Percentiles rank a stretch among this genome's conserved stretches.
phyloP scores from a whole-genome alignment of 2,888 invertebrate species.

The Lepidochrysops patricia region DNA sequence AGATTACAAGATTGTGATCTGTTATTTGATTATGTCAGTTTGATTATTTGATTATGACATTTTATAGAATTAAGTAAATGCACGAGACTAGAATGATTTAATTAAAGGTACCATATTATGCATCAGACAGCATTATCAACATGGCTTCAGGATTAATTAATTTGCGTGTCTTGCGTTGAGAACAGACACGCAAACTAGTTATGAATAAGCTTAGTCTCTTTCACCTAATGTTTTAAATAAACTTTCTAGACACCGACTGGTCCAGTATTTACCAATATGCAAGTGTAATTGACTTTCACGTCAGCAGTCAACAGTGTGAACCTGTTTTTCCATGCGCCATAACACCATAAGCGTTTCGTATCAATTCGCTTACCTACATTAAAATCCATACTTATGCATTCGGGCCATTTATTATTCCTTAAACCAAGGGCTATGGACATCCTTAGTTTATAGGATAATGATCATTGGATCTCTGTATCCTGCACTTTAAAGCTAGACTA shows the following conservation, averaged over 20 bases:
- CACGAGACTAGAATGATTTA: background rate
- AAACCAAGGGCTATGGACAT: too few species aligned
- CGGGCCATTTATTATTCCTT: too few species aligned
- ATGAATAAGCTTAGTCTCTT: background rate
- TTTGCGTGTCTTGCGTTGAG: background rate
- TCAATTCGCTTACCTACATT: background rate
- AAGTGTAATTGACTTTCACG: conserved; percentile 5
- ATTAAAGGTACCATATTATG: background rate
- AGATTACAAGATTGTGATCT: background rate
- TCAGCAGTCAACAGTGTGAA: background rate
- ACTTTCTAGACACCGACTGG: conserved; percentile 3
- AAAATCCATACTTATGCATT: background rate
- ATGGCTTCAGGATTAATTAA: background rate
- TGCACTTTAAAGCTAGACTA: too few species aligned
- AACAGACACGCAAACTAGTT: too few species aligned
- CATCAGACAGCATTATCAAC: background rate
- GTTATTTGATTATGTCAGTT: conserved; percentile 6
- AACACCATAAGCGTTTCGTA: background rate
- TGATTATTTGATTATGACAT: conserved; percentile 9
- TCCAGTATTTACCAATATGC: background rate
- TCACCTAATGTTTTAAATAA: background rate
- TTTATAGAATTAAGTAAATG: conserved; percentile 1
- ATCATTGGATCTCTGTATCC: too few species aligned
- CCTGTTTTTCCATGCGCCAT: background rate
- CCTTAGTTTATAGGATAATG: too few species aligned